Evolutionary conservation across 2,888 invertebrate genomes (phyloP), one percentile per base, ranked within the genome.

Genomic region (Dynastes hyllus): DNA sequence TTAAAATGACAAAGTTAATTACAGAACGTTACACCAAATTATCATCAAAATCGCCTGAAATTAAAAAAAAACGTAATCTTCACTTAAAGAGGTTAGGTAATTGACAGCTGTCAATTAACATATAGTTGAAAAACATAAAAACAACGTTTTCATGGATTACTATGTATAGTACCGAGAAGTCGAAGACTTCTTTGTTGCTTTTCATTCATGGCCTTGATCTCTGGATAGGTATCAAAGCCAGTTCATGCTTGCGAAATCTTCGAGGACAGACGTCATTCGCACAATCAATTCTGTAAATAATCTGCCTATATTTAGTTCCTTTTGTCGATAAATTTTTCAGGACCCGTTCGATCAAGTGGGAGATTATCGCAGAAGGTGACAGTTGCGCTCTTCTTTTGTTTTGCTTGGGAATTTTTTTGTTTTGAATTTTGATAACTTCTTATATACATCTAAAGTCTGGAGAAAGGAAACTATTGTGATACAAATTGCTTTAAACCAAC

Each of bases 211-310:
- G 11, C 61, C 61, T 61, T 61, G 61, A 61, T 27, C 61, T 61
- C 22, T 61, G 61, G 61, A 9, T 53, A 16, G 27, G 22, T 61
- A 61, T 11, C 27, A 16, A 53, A 11, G 27, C 29, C 27, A 22
- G 61, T 61, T 61, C 22, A 11, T 8, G 27, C 61, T 61, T 27
- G 61, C 27, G 27, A 55, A 55, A 55, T 55, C n/a, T 22, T 53
- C 53, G 53, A 53, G 11, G 61, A 61, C 61, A 29, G 61, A 61
- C 61, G 61, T 61, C 61, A 61, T 27, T 61, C 61, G 61, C 61
- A 22, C 29, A 61, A 61, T 61, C 61, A 61, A 61, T 61, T 22
- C 27, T 61, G 22, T 61, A 61, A 61, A 61, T 61, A 61, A 22
- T 27, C 29, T 29, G 58, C 61, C 61, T 61, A 61, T 61, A 61